Evolutionary conservation across 2,797 vertebrate species (phyloP), one percentile per base, ranked within the genome.

Genomic region (Ctenochaetus hawaiiensis): DNA sequence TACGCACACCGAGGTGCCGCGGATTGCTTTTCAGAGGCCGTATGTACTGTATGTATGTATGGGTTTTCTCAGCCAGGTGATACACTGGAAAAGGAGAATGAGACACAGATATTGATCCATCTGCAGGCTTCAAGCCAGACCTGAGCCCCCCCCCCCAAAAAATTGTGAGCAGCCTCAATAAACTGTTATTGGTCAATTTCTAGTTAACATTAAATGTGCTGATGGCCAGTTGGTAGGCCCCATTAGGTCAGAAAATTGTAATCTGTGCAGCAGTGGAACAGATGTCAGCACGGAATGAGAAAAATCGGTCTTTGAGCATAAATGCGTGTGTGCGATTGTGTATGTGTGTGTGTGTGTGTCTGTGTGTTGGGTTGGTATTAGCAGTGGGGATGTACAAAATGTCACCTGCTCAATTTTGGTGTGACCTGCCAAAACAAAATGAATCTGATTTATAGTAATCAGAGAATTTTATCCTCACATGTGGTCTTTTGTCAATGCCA

Each of bases 201-300:
- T 91, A 85, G 81, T 91, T 84, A 87, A 81, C 76, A 69, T 83
- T 87, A 81, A 88, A 89, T 86, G 83, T 79, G 75, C 81, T 88
- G 83, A 83, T 83, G 89, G 82, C 78, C 77, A 69, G 78, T 88
- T 77, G 76, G 83, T 88, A 10, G 77, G 75, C 65, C 79, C 77
- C 84, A 85, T 92, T 88, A 87, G 88, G 87, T 85, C 75, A 72
- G 78, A 90, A 89, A 88, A 93, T 90, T 91, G 88, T 89, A 92
- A 87, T 89, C 87, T 92, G 80, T 85, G 80, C 78, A 80, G 80
- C 67, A 22, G 77, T 75, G 81, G 77, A 88, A 58, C 84, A 93
- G 84, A 91, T 91, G 86, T 83, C 85, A 84, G 77, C 74, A 60
- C 61, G 3, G 39, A 93, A 90, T 89, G 86, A 90, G 87, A 90